These are phyloP conservation scores for Caenorhabditis uteleia DNA, from an alignment of 2,888 invertebrate species.

Conservation along the genomic window DNA sequence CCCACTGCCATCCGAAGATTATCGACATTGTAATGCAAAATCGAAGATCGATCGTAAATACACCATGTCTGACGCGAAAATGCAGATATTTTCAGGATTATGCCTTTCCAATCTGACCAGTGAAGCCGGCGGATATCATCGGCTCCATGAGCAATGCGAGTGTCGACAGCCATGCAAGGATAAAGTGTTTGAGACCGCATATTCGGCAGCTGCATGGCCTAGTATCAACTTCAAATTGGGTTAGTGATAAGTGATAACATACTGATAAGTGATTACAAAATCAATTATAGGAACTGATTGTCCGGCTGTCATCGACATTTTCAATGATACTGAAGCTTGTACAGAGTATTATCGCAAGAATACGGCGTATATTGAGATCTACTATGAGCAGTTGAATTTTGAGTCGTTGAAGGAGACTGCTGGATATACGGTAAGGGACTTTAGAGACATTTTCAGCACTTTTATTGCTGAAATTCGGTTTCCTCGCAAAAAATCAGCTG, in stretches of 20 bases:
- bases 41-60: slow-evolving; percentile 52
- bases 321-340: slow-evolving; percentile 64
- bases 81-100: slow-evolving; percentile 33
- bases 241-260: not conserved
- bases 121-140: slow-evolving; percentile 65
- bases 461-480: slow-evolving; percentile 10
- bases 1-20: slow-evolving; percentile 60
- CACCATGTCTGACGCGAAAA: not conserved
- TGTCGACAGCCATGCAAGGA: slow-evolving; percentile 63
- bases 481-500: not conserved
- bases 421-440: slow-evolving; percentile 64
- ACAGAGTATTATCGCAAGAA: slow-evolving; percentile 66
- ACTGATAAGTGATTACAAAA: slow-evolving; percentile 2
- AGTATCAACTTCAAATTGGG: slow-evolving; percentile 67
- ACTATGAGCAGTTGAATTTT: slow-evolving; percentile 70
- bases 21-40: slow-evolving; percentile 59
- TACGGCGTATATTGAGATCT: slow-evolving; percentile 69
- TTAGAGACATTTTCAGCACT: slow-evolving; percentile 2
- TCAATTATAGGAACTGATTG: slow-evolving; percentile 60
- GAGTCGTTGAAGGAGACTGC: slow-evolving; percentile 68
- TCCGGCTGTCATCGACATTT: slow-evolving; percentile 59
- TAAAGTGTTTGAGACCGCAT: slow-evolving; percentile 68
- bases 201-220: slow-evolving; percentile 69
- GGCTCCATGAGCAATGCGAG: slow-evolving; percentile 57
- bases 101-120: slow-evolving; percentile 63